Conservation (phyloP, 2,113 vertebrate genomes). For the Gavia stellata region DNA sequence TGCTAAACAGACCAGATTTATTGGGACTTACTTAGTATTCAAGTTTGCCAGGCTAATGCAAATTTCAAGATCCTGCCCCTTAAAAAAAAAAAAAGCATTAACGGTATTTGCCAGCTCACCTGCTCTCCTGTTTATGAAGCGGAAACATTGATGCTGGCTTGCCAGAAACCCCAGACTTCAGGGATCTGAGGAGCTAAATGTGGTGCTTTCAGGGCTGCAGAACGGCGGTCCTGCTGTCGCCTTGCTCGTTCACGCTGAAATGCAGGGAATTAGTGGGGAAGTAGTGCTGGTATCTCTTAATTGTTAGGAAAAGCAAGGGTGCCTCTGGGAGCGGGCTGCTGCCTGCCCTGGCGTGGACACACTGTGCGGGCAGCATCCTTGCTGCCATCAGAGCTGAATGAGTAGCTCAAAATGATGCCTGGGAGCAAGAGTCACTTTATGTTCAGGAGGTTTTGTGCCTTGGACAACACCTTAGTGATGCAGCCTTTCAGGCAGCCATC, state of each 20-base stretch:
- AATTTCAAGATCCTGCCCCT: neutral
- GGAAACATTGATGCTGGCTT: neutral
- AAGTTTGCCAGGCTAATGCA: neutral
- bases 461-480: neutral
- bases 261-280: neutral
- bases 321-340: neutral
- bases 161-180: neutral
- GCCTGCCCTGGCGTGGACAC: accelerated
- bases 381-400: neutral
- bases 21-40: neutral
- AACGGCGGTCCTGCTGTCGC: accelerated
- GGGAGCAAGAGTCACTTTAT: neutral
- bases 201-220: neutral
- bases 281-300: neutral
- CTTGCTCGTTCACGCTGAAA: neutral
- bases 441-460: neutral
- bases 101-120: neutral
- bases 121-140: neutral
- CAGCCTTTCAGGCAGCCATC: neutral
- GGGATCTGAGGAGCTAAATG: neutral
- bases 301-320: neutral
- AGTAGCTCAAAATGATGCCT: neutral
- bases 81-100: neutral
- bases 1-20: neutral
- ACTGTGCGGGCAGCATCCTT: neutral